These are phyloP conservation scores for Labeo catla DNA, from an alignment of 2,113 vertebrate species.

Conservation along the genomic window DNA sequence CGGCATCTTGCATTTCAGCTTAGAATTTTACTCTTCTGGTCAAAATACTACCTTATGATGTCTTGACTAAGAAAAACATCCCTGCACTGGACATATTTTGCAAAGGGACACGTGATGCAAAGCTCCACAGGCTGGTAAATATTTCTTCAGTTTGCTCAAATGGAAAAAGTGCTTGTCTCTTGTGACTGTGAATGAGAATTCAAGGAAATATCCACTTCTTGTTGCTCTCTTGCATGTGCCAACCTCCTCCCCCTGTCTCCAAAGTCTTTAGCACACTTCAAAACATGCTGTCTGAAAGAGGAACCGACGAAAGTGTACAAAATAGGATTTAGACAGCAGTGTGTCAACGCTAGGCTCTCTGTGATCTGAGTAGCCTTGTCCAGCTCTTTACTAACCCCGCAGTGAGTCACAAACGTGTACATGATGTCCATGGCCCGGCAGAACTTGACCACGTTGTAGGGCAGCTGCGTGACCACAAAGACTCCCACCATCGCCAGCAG, in stretches of 20 bases:
- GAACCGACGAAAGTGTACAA: constrained; percentile 86
- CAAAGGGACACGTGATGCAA: no score
- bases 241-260: constrained; percentile 56
- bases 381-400: constrained; percentile 80
- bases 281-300: constrained; percentile 83
- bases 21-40: no score
- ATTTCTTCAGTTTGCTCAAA: constrained; percentile 59
- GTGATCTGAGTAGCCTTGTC: constrained; percentile 84
- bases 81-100: not conserved
- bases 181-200: constrained; percentile 66
- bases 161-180: constrained; percentile 73
- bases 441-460: constrained; percentile 88
- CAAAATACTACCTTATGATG: not conserved
- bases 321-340: constrained; percentile 91
- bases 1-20: not conserved
- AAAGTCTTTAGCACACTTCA: constrained; percentile 80
- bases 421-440: constrained; percentile 83
- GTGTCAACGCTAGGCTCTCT: constrained; percentile 85
- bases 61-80: not conserved
- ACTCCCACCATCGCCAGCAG: constrained; percentile 82
- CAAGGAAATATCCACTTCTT: constrained; percentile 67
- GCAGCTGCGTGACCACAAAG: constrained; percentile 89
- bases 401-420: constrained; percentile 83
- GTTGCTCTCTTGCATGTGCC: constrained; percentile 45
- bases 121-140: not conserved